These are phyloP conservation scores for Lophura nycthemera DNA, from an alignment of 2,113 vertebrate genomes.

Conservation along the genomic window DNA sequence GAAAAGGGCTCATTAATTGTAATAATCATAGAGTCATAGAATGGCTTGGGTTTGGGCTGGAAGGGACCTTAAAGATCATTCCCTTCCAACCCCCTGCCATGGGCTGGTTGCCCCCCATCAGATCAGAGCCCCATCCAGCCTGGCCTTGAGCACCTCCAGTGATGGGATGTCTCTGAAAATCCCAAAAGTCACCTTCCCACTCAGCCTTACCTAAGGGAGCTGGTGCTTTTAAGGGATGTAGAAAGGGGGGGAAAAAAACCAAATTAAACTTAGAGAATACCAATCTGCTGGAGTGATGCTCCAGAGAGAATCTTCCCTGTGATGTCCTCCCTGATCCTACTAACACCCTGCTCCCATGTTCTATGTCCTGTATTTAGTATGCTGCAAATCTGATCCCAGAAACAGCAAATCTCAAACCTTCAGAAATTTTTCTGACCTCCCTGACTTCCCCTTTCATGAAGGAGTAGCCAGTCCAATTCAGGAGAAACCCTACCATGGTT, in stretches of 20 bases:
- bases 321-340: background rate
- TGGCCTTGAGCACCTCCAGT: too few relatives aligned
- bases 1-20: background rate
- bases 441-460: background rate
- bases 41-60: too few relatives aligned
- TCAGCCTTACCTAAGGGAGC: background rate
- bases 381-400: background rate
- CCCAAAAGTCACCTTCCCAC: background rate
- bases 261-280: background rate
- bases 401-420: too few relatives aligned
- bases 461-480: background rate
- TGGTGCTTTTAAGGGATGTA: background rate
- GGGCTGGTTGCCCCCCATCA: too few relatives aligned
- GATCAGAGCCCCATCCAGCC: too few relatives aligned
- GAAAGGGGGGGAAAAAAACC: background rate
- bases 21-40: too few relatives aligned
- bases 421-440: background rate
- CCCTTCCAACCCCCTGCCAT: too few relatives aligned
- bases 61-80: too few relatives aligned
- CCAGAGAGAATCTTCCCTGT: background rate
- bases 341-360: rapidly evolving
- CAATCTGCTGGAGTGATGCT: background rate
- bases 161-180: background rate
- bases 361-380: background rate
- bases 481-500: background rate